Conservation (phyloP, 2,113 vertebrate genomes). For the Serilophus lunatus region DNA sequence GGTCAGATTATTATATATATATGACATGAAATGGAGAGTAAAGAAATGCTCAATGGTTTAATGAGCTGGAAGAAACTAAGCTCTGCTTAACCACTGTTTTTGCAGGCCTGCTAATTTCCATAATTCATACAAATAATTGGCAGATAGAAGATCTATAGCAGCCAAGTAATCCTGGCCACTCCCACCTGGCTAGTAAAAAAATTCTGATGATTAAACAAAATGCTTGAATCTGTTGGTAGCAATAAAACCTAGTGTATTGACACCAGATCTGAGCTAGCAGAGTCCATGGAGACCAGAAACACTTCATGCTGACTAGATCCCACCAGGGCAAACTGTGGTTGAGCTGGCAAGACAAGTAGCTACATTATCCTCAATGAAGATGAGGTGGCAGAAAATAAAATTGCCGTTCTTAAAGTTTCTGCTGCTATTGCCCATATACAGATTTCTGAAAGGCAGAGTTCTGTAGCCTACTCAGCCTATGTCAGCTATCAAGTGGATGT, state of each 20-base stretch:
- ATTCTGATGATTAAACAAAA: background rate
- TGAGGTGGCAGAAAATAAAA: background rate
- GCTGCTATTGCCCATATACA: background rate
- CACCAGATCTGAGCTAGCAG: background rate
- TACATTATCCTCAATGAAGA: background rate
- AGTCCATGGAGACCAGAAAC: background rate
- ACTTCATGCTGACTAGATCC: background rate
- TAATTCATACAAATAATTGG: constrained; percentile 22
- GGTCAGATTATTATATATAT: background rate
- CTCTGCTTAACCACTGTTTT: background rate
- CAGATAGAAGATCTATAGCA: background rate
- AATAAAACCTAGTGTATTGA: background rate
- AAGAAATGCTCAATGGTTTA: background rate
- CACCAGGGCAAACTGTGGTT: background rate
- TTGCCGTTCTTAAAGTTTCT: background rate
- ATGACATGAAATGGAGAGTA: background rate
- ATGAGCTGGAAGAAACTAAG: constrained; percentile 10
- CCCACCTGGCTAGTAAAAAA: background rate
- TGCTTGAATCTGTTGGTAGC: background rate
- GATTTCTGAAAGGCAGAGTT: background rate
- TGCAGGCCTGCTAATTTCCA: background rate
- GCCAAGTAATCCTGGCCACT: constrained; percentile 24
- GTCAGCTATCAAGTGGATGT: background rate
- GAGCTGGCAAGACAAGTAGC: background rate
- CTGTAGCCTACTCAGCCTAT: background rate